Percentiles rank a stretch among this genome's conserved stretches.
These are phyloP conservation scores for Philotrypesis tridentata DNA, from an alignment of 1,140 invertebrate species.

Conservation along the genomic window DNA sequence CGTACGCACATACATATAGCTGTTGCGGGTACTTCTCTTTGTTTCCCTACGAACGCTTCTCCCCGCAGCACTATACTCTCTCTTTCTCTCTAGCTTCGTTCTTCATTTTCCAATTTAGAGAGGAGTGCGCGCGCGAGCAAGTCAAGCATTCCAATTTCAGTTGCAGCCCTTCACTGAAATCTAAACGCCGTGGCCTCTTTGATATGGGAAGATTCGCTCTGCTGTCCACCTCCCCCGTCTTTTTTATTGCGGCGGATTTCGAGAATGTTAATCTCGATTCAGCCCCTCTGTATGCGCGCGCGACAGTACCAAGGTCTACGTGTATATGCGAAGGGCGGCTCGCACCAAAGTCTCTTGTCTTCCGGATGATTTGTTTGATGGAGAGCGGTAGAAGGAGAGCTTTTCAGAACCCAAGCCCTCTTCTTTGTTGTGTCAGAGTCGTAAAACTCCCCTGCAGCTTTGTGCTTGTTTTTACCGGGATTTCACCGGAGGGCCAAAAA, in stretches of 20 bases:
- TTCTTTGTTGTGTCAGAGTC: background rate
- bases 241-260: slow-evolving; percentile 46
- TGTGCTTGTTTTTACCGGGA: slow-evolving; percentile 16
- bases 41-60: slow-evolving; percentile 25
- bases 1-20: background rate
- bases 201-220: slow-evolving; percentile 16
- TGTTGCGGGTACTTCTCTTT: slow-evolving; percentile 45
- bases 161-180: slow-evolving; percentile 31
- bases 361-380: slow-evolving; percentile 42
- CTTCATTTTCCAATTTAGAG: slow-evolving; percentile 48
- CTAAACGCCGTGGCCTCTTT: slow-evolving; percentile 34
- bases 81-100: slow-evolving; percentile 19
- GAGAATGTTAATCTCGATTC: slow-evolving; percentile 49
- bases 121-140: slow-evolving; percentile 6
- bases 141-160: slow-evolving; percentile 50
- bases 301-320: too few relatives aligned
- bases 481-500: background rate
- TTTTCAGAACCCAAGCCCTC: background rate
- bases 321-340: background rate
- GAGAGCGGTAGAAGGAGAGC: background rate
- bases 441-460: background rate
- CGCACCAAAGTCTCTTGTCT: slow-evolving; percentile 10
- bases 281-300: slow-evolving; percentile 1
- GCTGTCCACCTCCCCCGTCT: background rate
- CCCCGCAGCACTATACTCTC: slow-evolving; percentile 21